Conservation (phyloP, 2,113 vertebrate genomes). For the Alligator mississippiensis region DNA sequence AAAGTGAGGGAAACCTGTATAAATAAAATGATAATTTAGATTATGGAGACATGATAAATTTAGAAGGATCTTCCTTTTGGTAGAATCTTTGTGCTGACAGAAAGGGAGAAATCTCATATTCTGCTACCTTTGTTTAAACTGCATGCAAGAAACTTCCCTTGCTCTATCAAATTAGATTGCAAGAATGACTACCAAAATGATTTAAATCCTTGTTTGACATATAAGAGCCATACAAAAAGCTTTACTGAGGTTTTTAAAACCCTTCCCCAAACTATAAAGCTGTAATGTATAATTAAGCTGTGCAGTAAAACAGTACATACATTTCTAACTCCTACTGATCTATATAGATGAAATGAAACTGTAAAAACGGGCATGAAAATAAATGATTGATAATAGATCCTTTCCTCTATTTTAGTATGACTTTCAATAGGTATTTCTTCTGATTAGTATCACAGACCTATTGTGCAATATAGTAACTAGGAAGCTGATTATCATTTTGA, state of each 20-base stretch:
- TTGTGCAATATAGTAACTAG: neutral
- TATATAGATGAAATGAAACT: neutral
- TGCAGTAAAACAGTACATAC: neutral
- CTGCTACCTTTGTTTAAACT: neutral
- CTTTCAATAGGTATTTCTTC: neutral
- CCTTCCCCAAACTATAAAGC: neutral
- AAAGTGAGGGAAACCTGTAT: neutral
- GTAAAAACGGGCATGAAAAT: neutral
- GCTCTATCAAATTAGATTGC: neutral
- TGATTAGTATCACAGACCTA: neutral
- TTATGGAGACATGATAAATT: neutral
- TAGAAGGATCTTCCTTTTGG: neutral
- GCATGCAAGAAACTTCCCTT: conserved; percentile 9
- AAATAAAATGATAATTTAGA: neutral
- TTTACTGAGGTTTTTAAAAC: neutral
- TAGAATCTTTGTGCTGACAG: neutral
- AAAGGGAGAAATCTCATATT: neutral
- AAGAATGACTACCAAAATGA: conserved; percentile 6
- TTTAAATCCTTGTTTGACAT: neutral
- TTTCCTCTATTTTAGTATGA: neutral
- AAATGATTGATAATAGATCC: neutral
- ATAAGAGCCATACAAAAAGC: neutral
- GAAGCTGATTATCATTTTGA: neutral
- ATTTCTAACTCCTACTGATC: neutral
- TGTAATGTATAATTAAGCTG: neutral